Percentiles rank a stretch among this genome's conserved stretches.
Conservation (phyloP, 1,140 invertebrate species). For the Antheraea mylitta region DNA sequence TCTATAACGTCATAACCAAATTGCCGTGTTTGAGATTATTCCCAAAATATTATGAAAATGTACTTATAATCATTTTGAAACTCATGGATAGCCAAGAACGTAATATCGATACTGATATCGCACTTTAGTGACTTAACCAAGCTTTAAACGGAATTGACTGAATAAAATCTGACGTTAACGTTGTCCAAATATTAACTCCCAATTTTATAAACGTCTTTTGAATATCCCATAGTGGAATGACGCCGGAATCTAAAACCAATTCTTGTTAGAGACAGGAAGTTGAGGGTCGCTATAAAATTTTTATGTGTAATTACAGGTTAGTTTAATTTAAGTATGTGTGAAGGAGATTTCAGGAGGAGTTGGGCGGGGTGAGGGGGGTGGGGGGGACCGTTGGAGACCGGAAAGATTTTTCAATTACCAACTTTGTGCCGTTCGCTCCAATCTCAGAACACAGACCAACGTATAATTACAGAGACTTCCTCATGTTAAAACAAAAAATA, state of each 20-base stretch:
- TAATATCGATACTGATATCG: no score
- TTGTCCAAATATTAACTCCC: not conserved
- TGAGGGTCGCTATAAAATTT: conserved; percentile 5
- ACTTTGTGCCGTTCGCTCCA: conserved; percentile 73
- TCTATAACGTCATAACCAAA: no score
- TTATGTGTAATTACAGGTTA: conserved; percentile 17
- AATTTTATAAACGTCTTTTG: not conserved
- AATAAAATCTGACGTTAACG: not conserved
- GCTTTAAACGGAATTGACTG: no score
- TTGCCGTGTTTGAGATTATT: no score
- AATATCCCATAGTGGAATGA: not conserved
- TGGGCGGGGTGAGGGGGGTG: conserved; percentile 17
- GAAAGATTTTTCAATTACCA: conserved; percentile 78
- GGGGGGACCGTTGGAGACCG: conserved; percentile 36
- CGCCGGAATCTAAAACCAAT: not conserved
- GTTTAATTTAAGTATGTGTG: conserved; percentile 21
- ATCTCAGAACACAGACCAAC: conserved; percentile 57
- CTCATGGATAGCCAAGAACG: no score
- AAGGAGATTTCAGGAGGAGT: conserved; percentile 13
- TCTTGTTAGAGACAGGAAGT: not conserved
- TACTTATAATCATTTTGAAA: no score
- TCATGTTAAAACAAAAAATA: no score
- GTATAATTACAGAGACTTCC: conserved; percentile 24
- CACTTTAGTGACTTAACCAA: no score
- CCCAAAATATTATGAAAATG: no score